Base-by-base conservation (phyloP, 2,888 invertebrate species). In the Acronicta psi region DNA sequence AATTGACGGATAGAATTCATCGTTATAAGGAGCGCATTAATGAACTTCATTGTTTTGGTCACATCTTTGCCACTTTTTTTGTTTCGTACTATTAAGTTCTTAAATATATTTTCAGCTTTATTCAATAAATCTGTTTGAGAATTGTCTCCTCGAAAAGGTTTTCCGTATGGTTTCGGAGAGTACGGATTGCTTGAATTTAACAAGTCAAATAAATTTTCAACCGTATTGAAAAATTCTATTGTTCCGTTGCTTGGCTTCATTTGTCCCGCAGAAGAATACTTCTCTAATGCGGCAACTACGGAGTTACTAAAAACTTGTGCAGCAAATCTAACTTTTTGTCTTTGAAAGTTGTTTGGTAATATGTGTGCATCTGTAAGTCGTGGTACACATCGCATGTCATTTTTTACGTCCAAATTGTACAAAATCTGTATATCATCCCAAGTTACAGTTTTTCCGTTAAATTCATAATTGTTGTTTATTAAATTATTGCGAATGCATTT, bases 301-400 rank as follows among this genome's bases (percentile, higher is more conserved):
- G 34, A 34, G 34, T 34, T 13, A 34, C 34, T 34, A 34, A 34
- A 34, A 34, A 34, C n/a, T 34, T 34, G 34, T n/a, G 34, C n/a
- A 11, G 34, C 34, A n/a, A 34, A 34, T 5, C 34, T 34, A n/a
- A 34, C 34, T 34, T 34, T 34, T 34, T 34, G 34, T n/a, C 6
- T 34, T 13, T 34, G 34, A n/a, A 34, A 34, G 34, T 13, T 34
- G 34, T 34, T 34, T 5, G 34, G 34, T 11, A 5, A n/a, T 34
- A 34, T 34, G 34, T 34, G 34, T 11, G 34, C 34, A 34, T 34
- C 34, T 34, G 34, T 34, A n/a, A 34, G 34, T 34, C n/a, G 11
- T 34, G 34, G 34, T 34, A 34, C 34, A 34, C 34, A 34, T n/a
- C 34, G 11, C 34, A 34, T 34, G 34, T 2, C 9, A n/a, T 34